Percentiles rank a stretch among this genome's conserved stretches.
These are phyloP conservation scores for Heteronetta atricapilla DNA, from an alignment of 2,113 vertebrate species.

Conservation along the genomic window DNA sequence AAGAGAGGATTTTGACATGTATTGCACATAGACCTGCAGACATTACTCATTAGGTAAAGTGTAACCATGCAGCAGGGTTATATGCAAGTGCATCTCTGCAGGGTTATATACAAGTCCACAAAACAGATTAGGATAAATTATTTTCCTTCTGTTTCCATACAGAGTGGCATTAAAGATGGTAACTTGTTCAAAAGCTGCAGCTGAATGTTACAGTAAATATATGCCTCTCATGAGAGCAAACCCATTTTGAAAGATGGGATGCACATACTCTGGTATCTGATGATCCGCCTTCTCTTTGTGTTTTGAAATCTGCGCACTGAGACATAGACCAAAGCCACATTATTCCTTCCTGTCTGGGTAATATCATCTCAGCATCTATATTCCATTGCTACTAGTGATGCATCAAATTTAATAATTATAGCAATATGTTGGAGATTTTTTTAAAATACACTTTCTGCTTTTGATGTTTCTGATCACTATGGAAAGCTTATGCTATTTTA, in stretches of 20 bases:
- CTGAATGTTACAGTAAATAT: not conserved
- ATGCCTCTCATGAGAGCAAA: not conserved
- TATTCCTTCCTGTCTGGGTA: constrained; percentile 22
- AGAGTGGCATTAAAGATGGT: not conserved
- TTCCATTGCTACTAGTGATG: not conserved
- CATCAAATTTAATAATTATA: constrained; percentile 31
- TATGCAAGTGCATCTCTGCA: not conserved
- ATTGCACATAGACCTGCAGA: not conserved
- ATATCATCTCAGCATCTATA: not conserved
- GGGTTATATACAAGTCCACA: not conserved
- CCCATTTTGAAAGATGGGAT: not conserved
- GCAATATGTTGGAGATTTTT: constrained; percentile 6
- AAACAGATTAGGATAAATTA: not conserved
- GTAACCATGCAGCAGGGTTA: not conserved
- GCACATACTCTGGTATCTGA: not conserved
- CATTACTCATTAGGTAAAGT: not conserved
- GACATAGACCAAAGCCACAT: not conserved
- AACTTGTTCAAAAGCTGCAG: not conserved
- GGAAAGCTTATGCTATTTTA: constrained; percentile 43
- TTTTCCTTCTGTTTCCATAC: not conserved
- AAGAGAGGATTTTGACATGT: not conserved
- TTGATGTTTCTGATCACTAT: constrained; percentile 42
- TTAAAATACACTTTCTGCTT: not conserved
- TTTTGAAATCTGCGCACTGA: not conserved
- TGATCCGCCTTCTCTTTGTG: not conserved